phyloP scores from a whole-genome alignment of 1,140 invertebrate genomes.

The Plectus sambesii region DNA sequence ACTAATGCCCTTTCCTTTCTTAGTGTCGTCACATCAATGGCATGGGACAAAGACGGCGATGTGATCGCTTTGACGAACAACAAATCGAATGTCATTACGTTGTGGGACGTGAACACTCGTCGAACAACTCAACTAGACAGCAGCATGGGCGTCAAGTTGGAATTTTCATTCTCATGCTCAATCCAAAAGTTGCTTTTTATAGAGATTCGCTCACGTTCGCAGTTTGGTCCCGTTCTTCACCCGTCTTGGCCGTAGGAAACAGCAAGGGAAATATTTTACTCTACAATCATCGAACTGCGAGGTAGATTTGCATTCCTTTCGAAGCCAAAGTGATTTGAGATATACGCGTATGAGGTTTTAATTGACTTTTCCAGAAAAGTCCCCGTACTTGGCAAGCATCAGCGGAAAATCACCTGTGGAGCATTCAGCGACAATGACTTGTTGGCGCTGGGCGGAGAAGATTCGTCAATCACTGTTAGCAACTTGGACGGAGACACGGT shows the following conservation, averaged over 20 bases:
- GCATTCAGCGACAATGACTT: slow-evolving; percentile 80
- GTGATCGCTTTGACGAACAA: slow-evolving; percentile 74
- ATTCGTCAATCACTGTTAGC: slow-evolving; percentile 76
- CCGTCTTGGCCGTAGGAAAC: slow-evolving; percentile 76
- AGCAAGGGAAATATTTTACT: slow-evolving; percentile 83
- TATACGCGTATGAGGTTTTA: too few species aligned
- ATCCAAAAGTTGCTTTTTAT: too few species aligned
- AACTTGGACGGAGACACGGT: slow-evolving; percentile 86
- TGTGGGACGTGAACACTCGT: slow-evolving; percentile 79
- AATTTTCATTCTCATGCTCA: too few species aligned
- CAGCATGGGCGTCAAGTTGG: slow-evolving; percentile 12
- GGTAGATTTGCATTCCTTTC: slow-evolving; percentile 52
- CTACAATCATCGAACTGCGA: slow-evolving; percentile 83
- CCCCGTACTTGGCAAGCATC: slow-evolving; percentile 90
- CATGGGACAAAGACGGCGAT: slow-evolving; percentile 91
- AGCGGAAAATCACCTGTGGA: slow-evolving; percentile 75
- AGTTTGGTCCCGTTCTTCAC: slow-evolving; percentile 72
- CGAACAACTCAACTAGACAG: slow-evolving; percentile 63
- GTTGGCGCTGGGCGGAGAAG: slow-evolving; percentile 79
- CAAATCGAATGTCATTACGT: slow-evolving; percentile 61
- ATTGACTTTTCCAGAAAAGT: slow-evolving; percentile 72
- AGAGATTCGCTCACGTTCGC: slow-evolving; percentile 74
- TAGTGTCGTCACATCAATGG: slow-evolving; percentile 71
- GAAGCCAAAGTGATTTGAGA: too few species aligned
- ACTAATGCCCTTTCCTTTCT: slow-evolving; percentile 30